Base-by-base conservation (phyloP, 2,888 invertebrate species). In the Panzeria rudis region DNA sequence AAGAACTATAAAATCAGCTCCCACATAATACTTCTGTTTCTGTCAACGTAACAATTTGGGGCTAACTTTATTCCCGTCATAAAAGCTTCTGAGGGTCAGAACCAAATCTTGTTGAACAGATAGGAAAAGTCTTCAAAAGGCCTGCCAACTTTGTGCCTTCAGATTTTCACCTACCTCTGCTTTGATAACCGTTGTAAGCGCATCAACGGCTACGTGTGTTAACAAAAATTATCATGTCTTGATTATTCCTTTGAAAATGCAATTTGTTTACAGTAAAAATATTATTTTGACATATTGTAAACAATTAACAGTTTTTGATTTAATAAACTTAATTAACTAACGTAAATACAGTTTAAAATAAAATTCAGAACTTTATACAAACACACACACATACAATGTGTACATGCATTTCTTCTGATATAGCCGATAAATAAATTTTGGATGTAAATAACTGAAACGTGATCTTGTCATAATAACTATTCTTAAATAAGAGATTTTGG, bases 271-370 rank as follows among this genome's bases (percentile, higher is more conserved):
- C 38, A 69, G 11, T 9, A 29, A 47, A 44, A 54, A 71, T 44
- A 44, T 32, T 71, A 25, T 72, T 64, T 72, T 79, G 71, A 56
- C 54, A 50, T 72, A 56, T 71, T 35, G 47, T 71, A 79, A 79
- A 56, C 69, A 78, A 69, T 77, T 68, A 77, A 17, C 59, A 68
- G 59, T 8, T 66, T 20, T 41, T 44, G 20, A 23, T 64, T 59
- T 35, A 76, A 47, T 32, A 56, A 77, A 44, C 32, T 68, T 68
- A 56, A 68, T 77, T 66, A 47, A 56, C 50, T 17, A n/a, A 62
- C 11, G 23, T 35, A 38, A 15, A 35, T 2, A 64, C 25, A 29
- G 41, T 32, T 38, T 0, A 41, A 15, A 38, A 61, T 35, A 38
- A 8, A 50, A 8, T 50, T 50, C 50, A 7, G 17, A 20, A 50